These are phyloP conservation scores for Drosophila emarginata DNA, from an alignment of 2,888 invertebrate genomes.

Conservation along the genomic window DNA sequence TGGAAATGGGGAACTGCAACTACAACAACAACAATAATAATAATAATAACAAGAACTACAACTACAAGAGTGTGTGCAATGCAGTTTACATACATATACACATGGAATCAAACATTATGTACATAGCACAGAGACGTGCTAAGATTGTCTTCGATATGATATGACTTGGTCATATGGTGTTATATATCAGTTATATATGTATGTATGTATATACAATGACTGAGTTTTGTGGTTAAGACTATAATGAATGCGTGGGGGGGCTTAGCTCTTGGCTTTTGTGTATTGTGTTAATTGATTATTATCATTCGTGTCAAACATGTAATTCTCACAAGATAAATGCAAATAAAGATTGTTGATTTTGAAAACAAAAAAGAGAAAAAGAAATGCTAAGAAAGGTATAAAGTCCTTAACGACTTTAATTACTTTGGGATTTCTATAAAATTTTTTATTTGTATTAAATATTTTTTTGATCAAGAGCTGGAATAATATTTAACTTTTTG, in stretches of 20 bases:
- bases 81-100: slow-evolving; percentile 24
- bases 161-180: slow-evolving; percentile 4
- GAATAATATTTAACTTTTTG: too few relatives aligned
- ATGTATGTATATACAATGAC: not conserved
- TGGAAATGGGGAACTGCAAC: slow-evolving; percentile 43
- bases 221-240: not conserved
- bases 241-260: slow-evolving; percentile 2
- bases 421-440: too few relatives aligned
- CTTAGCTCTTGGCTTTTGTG: slow-evolving; percentile 31
- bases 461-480: too few relatives aligned
- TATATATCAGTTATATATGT: not conserved
- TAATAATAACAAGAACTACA: too few relatives aligned
- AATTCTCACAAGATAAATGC: not conserved
- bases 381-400: not conserved
- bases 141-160: slow-evolving; percentile 13
- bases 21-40: not conserved
- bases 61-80: slow-evolving; percentile 38
- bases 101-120: slow-evolving; percentile 11
- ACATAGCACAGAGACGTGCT: slow-evolving; percentile 1
- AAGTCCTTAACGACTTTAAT: too few relatives aligned
- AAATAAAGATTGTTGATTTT: not conserved
- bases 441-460: too few relatives aligned
- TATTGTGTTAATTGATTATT: slow-evolving; percentile 53
- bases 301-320: slow-evolving; percentile 27
- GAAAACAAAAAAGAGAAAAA: not conserved